These are phyloP conservation scores for Rotaria macrura DNA, from an alignment of 2,888 invertebrate species.

Conservation along the genomic window DNA sequence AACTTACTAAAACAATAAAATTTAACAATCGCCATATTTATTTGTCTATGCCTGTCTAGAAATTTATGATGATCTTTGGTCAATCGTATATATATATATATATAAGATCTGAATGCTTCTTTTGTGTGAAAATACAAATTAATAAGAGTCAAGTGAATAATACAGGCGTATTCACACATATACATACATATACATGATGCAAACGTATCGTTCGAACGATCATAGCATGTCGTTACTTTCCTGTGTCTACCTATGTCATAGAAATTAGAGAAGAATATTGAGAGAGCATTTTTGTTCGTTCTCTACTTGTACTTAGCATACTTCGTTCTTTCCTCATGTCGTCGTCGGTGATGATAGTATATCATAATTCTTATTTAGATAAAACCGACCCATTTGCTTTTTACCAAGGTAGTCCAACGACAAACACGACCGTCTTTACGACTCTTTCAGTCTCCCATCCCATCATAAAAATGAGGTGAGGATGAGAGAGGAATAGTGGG, in stretches of 20 bases:
- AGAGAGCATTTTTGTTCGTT: not conserved
- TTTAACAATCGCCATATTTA: no score
- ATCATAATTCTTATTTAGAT: not conserved
- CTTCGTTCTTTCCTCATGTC: not conserved
- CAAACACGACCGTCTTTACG: not conserved
- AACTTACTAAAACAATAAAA: no score
- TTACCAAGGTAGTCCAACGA: not conserved
- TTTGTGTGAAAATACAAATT: not conserved
- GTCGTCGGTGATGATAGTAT: not conserved
- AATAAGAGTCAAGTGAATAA: not conserved
- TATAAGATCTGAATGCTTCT: not conserved
- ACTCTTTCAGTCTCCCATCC: not conserved
- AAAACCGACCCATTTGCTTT: not conserved
- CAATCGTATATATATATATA: no score
- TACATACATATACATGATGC: not conserved
- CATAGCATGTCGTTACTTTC: not conserved
- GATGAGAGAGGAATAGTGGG: not conserved
- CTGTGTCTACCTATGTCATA: not conserved
- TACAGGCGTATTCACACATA: no score
- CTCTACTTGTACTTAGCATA: not conserved
- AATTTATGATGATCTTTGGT: no score
- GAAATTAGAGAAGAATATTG: not conserved
- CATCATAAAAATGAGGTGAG: not conserved
- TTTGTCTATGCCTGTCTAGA: no score
- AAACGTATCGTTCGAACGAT: not conserved